phyloP scores from a whole-genome alignment of 2,797 vertebrate genomes.

The Enteromius radiatus region DNA sequence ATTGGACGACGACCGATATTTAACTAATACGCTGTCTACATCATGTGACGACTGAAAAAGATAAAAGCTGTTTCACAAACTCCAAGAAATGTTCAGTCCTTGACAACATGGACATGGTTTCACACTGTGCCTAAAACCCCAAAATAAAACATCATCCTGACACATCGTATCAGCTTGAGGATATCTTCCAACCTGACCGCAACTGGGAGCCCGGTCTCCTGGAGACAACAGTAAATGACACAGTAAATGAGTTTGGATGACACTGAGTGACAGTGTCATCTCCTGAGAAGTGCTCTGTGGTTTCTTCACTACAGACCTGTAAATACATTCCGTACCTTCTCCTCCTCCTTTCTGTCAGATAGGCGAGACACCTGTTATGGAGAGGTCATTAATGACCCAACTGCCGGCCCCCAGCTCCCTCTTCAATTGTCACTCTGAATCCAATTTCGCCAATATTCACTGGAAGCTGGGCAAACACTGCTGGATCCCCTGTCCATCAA shows the following conservation, averaged over 20 bases:
- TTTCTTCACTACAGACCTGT: constrained; percentile 34
- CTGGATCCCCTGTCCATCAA: background rate
- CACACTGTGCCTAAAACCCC: constrained; percentile 18
- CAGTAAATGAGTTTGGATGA: constrained; percentile 51
- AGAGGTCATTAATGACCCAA: constrained; percentile 55
- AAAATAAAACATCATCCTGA: constrained; percentile 40
- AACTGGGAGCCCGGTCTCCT: constrained; percentile 11
- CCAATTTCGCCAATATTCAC: constrained; percentile 34
- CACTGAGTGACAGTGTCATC: constrained; percentile 58
- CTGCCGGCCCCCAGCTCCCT: constrained; percentile 36
- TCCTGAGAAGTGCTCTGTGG: constrained; percentile 38
- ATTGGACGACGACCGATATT: background rate
- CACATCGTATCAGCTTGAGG: constrained; percentile 36
- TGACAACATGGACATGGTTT: constrained; percentile 8
- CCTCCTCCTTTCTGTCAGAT: constrained; percentile 49
- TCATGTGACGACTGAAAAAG: background rate
- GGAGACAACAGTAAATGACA: constrained; percentile 49
- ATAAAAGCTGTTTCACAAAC: constrained; percentile 4
- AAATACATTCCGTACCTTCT: constrained; percentile 6
- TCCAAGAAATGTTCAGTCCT: background rate
- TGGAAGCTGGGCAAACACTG: constrained; percentile 25
- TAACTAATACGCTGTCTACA: background rate
- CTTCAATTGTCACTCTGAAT: constrained; percentile 48
- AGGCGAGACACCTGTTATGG: constrained; percentile 39
- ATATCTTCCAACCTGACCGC: constrained; percentile 31